phyloP scores from a whole-genome alignment of 2,797 vertebrate species.

The Sphenopsis melanotis region DNA sequence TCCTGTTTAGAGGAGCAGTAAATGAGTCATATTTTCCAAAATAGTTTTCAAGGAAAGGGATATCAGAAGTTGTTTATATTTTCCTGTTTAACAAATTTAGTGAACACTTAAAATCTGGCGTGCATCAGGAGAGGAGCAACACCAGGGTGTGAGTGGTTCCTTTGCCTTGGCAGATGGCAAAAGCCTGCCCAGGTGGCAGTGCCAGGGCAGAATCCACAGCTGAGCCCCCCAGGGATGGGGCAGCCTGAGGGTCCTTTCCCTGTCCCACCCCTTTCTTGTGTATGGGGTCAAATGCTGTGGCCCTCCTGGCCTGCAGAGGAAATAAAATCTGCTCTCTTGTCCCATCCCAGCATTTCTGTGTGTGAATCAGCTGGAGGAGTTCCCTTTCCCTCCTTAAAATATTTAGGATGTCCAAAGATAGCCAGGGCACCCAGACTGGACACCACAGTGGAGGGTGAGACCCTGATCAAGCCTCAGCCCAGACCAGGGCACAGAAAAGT shows the following conservation, averaged over 20 bases:
- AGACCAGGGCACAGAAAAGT: background rate
- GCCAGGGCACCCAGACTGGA: accelerated
- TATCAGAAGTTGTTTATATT: background rate
- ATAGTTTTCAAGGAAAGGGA: background rate
- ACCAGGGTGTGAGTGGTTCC: background rate
- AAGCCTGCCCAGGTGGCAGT: background rate
- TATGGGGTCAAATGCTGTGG: background rate
- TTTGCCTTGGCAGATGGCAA: background rate
- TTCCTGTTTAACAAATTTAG: background rate
- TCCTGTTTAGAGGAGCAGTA: constrained; percentile 9
- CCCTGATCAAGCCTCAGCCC: background rate
- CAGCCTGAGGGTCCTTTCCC: background rate
- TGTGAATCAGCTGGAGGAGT: background rate
- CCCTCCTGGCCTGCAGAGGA: background rate
- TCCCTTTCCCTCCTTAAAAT: background rate
- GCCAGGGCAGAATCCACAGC: accelerated
- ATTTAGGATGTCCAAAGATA: background rate
- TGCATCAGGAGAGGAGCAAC: accelerated
- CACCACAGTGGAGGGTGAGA: background rate
- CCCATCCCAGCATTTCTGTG: background rate
- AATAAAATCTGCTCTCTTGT: background rate
- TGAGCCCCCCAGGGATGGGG: background rate
- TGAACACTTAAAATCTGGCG: background rate
- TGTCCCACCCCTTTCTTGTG: background rate
- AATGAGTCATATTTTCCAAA: constrained; percentile 5